Base-by-base conservation (phyloP, 30 jellyfish, hydroid and myxozoan genomes). In the Hydractinia echinata region DNA sequence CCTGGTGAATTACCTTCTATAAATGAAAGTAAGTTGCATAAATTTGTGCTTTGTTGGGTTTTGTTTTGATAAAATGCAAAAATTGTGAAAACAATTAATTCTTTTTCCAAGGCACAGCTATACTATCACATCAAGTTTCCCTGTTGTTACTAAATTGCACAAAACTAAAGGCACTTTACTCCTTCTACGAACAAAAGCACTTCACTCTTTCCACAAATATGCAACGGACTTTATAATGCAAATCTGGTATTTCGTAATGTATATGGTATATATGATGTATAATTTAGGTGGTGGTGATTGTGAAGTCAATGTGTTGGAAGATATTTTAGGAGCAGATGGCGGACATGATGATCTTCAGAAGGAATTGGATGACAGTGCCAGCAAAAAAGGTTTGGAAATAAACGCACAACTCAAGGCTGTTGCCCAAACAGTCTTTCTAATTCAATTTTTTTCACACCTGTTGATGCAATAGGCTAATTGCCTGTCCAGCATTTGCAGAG, bases 271-370 rank as follows among this genome's bases (percentile, higher is more conserved):
- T 30, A 30, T 30, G 44, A 30, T 30, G 44, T 30, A 30, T 30
- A 30, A 30, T 30, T 30, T 30, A 30, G 85, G 85, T 7, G 73
- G 54, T 64, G 90, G 89, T 61, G 88, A 79, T 72, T 84, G 85
- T 5, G 95, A 72, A 62, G 95, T 89, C 7, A 86, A 89, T 62
- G 95, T 89, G 53, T 87, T 89, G 18, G 87, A 89, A 55, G 96
- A 89, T 66, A 89, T 89, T 55, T 89, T 89, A 52, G 92, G 89
- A 5, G 84, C 77, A 19, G 67, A 86, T 14, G 82, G 61, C 6
- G 91, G 89, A 10, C 94, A 81, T 39, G 96, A 89, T 79, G 96
- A 84, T 61, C 84, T 89, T 54, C 96, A 89, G 70, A 87, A 89
- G 53, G 96, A 89, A 70, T 81, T 89, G 11, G 96, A 89, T 76